phyloP scores from a whole-genome alignment of 2,113 vertebrate species.

The Anoura caudifer region DNA sequence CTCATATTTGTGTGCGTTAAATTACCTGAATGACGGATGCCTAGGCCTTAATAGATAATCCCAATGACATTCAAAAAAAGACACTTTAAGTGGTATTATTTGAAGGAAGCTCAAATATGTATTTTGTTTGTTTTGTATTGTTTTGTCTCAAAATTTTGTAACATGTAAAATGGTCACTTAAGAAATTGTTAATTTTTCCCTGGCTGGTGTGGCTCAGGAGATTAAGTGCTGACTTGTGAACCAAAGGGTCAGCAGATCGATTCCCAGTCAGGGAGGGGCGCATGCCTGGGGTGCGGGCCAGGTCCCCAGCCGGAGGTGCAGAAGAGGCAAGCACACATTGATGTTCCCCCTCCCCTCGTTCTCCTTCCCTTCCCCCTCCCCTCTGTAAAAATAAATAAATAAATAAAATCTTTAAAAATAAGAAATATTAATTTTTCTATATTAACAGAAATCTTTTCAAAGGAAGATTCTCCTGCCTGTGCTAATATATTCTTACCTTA shows the following conservation, averaged over 20 bases:
- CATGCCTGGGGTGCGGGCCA: too few species aligned
- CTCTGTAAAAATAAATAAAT: too few species aligned
- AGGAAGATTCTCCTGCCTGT: neutral
- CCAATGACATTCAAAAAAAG: neutral
- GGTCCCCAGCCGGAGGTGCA: too few species aligned
- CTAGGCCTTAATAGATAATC: neutral
- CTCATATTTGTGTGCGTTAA: neutral
- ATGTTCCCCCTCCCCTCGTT: too few species aligned
- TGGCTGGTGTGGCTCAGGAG: too few species aligned
- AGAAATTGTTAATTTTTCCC: neutral
- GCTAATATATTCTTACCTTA: neutral
- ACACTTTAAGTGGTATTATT: neutral
- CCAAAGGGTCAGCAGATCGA: too few species aligned
- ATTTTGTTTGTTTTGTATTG: neutral
- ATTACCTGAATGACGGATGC: neutral
- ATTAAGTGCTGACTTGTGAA: too few species aligned
- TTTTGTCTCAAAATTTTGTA: neutral
- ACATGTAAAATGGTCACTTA: neutral
- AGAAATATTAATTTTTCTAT: neutral
- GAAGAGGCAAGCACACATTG: too few species aligned
- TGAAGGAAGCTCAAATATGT: neutral
- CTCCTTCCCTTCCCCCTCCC: too few species aligned
- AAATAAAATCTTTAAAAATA: too few species aligned
- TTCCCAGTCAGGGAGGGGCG: too few species aligned
- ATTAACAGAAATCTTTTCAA: neutral